A percentile compares a stretch with the other conserved stretches of the same genome.
Evolutionary conservation across 2,113 vertebrate genomes (phyloP).

Genomic region (Himantopus leucocephalus): DNA sequence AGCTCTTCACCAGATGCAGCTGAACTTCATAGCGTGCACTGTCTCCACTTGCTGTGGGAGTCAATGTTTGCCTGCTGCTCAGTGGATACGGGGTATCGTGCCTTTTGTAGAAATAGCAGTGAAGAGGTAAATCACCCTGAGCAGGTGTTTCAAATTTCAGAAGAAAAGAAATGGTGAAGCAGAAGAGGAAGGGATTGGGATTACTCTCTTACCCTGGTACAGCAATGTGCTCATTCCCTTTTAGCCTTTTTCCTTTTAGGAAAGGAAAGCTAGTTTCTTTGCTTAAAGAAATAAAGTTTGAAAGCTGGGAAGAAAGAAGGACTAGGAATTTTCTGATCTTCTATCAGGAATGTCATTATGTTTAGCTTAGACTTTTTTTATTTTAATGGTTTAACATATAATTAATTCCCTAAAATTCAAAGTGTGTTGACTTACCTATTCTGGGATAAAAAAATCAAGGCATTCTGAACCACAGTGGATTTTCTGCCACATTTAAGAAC

Average conservation of each 20-base stretch:
- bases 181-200: not conserved
- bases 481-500: not conserved
- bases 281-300: not conserved
- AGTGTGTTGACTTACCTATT: not conserved
- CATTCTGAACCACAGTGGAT: not conserved
- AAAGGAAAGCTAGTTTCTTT: not conserved
- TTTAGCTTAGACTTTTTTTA: not conserved
- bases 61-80: rapidly evolving
- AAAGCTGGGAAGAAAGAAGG: not conserved
- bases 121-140: not conserved
- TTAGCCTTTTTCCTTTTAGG: not conserved
- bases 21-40: not conserved
- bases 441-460: not conserved
- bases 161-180: not conserved
- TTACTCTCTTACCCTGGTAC: not conserved
- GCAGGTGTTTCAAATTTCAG: not conserved
- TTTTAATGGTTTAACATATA: not conserved
- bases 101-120: not conserved
- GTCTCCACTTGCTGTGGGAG: not conserved
- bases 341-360: not conserved
- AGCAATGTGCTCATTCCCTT: not conserved
- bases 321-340: not conserved
- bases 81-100: not conserved
- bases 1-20: not conserved
- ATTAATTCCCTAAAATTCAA: not conserved